Base-by-base conservation (phyloP, 1,140 invertebrate species). In the Polypedilum vanderplanki region DNA sequence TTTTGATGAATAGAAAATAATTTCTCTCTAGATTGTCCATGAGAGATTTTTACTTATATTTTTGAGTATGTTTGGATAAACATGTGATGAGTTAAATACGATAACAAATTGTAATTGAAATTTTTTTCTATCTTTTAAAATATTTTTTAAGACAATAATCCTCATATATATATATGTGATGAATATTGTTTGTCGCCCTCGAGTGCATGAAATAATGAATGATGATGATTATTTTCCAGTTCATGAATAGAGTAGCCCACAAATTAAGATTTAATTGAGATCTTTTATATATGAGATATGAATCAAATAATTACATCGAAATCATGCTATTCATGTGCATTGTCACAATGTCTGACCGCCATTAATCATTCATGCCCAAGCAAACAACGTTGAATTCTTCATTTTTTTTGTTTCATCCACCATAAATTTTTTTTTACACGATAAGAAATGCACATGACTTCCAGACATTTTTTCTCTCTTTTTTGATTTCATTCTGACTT, bases 401-500 rank as follows among this genome's bases (percentile, higher is more conserved):
- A 57, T n/a, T 57, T 57, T n/a, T 15, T 46, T 46, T 15, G 15
- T 46, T 46, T n/a, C 12, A 57, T 57, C n/a, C 46, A n/a, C 46
- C 12, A 57, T 12, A 46, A 9, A n/a, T 57, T 57, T 57, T 12
- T 57, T 1, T n/a, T 12, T n/a, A 57, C 46, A 57, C 12, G 46
- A 33, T 57, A 57, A 46, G 41, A 46, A 46, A 46, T 22, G 18
- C 17, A 18, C 17, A 18, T 70, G 65, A 70, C 65, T 70, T 70
- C 65, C 65, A 70, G 65, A 70, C 65, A 70, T 70, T 70, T 70
- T 20, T 70, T 18, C 18, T 70, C 17, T 70, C 18, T 18, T 70
- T 70, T 70, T 70, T 70, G 65, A 70, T 70, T 70, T 70, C 65
- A 22, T 22, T 70, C 10, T 70, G 18, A 70, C 65, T 70, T 70